Base-by-base conservation (phyloP, 2,797 vertebrate genomes). In the Otolemur crassicaudatus region DNA sequence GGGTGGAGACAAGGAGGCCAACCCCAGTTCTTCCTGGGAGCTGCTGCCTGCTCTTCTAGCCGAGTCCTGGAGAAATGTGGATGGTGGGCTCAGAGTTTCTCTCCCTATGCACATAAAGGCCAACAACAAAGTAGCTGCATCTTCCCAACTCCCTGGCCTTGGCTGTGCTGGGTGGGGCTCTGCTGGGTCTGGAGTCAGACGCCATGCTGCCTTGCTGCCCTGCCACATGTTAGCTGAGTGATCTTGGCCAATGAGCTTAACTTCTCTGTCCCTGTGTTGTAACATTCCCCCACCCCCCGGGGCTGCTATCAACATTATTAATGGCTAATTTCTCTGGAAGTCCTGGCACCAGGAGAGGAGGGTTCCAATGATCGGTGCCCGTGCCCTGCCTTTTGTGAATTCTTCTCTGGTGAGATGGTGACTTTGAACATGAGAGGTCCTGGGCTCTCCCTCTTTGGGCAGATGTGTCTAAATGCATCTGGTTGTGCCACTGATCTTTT, bases 131-230 rank as follows among this genome's bases (percentile, higher is more conserved):
- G 65, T 11, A 37, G 75, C 29, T 7, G 70, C 23, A 22, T 61
- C 70, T 76, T 93, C 96, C 79, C 58, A 2, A 0, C 34, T 61
- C 17, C 75, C 69, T 0, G 70, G 17, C 43, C n/a, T 73, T 27
- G 16, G 58, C 93, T 93, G 67, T n/a, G 89, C 63, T 82, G 46
- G 87, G 49, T 7, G 9, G 65, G 73, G 76, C 77, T n/a, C 65
- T 67, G 6, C 16, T 16, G 60, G 3, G 1, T 9, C 19, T 7
- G 73, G 75, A 16, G 79, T 49, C 34, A 4, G 65, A 9, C 0
- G 10, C 16, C 22, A 1, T 12, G 40, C 63, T 49, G 49, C 7
- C 27, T 25, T 27, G 31, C 37, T 2, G 5, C 7, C 17, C 72
- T 43, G 77, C 40, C 69, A 3, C 49, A 22, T 11, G 0, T 17